Conservation (phyloP, 2,888 invertebrate genomes). For the Macrostomum cliftonense region DNA sequence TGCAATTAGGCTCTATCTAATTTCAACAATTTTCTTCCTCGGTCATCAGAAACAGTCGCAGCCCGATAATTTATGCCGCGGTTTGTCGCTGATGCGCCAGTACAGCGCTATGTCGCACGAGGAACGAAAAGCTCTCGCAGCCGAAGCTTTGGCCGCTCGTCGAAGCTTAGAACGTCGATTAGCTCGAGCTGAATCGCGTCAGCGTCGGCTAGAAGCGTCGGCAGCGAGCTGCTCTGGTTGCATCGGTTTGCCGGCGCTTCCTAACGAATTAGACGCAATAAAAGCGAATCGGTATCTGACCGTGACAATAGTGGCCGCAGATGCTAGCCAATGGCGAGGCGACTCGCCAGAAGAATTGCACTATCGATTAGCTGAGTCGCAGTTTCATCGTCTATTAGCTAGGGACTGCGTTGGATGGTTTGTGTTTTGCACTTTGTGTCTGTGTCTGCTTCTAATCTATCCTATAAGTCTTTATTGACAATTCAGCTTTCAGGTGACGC, state of each 20-base stretch:
- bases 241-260: no score
- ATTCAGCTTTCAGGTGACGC: no score
- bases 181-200: no score
- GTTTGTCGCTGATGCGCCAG: slow-evolving; percentile 21
- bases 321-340: neutral
- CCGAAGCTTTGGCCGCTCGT: slow-evolving; percentile 21
- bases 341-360: slow-evolving; percentile 25
- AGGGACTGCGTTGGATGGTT: neutral
- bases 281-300: no score
- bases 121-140: slow-evolving; percentile 22
- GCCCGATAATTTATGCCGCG: slow-evolving; percentile 18
- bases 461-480: no score
- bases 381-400: slow-evolving; percentile 23
- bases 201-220: no score
- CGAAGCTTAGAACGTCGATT: no score
- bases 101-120: slow-evolving; percentile 23
- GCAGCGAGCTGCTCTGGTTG: no score
- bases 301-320: neutral
- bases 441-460: no score
- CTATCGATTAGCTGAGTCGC: slow-evolving; percentile 27
- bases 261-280: neutral
- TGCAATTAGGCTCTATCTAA: no score
- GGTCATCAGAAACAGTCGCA: no score
- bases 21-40: no score
- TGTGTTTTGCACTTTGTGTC: neutral